Evolutionary conservation across 1,140 invertebrate genomes (phyloP).

Genomic region (Drosophila ananassae): DNA sequence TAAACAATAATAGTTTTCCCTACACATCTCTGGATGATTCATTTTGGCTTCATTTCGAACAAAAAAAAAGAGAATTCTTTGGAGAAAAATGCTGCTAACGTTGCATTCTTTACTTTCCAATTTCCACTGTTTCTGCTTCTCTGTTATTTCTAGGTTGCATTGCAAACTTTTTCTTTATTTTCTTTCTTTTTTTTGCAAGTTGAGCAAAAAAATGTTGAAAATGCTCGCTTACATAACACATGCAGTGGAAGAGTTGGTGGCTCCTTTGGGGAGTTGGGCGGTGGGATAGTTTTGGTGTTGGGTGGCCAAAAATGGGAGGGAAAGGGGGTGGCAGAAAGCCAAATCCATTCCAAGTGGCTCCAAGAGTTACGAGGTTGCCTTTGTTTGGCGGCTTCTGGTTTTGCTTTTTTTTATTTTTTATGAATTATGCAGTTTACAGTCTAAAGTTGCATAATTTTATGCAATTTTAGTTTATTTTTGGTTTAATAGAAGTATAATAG

Average conservation of each 20-base stretch:
- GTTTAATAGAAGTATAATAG: too few species aligned
- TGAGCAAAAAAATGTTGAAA: slow-evolving; percentile 61
- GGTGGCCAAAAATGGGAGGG: slow-evolving; percentile 25
- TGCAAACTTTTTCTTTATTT: slow-evolving; percentile 33
- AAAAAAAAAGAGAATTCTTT: slow-evolving; percentile 11
- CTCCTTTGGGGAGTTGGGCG: slow-evolving; percentile 38
- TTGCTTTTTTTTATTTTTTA: not conserved
- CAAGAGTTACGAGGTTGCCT: slow-evolving; percentile 31
- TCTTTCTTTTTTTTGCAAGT: slow-evolving; percentile 51
- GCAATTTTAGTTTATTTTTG: too few species aligned
- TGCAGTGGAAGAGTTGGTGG: slow-evolving; percentile 46
- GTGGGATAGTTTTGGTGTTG: slow-evolving; percentile 25
- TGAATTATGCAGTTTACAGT: too few species aligned
- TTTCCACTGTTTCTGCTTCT: slow-evolving; percentile 4
- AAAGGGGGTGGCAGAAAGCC: slow-evolving; percentile 6
- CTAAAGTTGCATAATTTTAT: too few species aligned
- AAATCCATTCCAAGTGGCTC: slow-evolving; percentile 2
- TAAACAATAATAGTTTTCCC: slow-evolving; percentile 31
- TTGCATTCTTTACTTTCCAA: slow-evolving; percentile 30
- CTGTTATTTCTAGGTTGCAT: slow-evolving; percentile 46
- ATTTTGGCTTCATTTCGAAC: slow-evolving; percentile 29
- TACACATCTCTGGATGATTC: slow-evolving; percentile 48
- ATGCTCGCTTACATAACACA: slow-evolving; percentile 73
- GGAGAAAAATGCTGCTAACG: slow-evolving; percentile 15
- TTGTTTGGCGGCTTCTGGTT: slow-evolving; percentile 44